Evolutionary conservation across 2,797 vertebrate species (phyloP).

Genomic region (Myotis daubentonii): DNA sequence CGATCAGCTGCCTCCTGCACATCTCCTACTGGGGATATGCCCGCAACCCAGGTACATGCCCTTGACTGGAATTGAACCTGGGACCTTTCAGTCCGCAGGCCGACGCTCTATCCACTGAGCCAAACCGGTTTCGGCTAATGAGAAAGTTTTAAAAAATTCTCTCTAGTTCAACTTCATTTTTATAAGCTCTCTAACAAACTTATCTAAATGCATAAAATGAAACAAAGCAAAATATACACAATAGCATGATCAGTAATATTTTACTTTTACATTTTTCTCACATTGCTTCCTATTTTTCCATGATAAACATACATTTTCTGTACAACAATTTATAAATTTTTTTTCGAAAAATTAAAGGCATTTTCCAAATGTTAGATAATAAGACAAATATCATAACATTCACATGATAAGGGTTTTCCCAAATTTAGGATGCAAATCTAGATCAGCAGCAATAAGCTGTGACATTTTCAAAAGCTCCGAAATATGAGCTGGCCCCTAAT

Average conservation of each 20-base stretch:
- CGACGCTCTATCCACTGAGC: too few species aligned
- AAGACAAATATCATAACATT: slow-evolving; percentile 46
- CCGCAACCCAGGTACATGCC: too few species aligned
- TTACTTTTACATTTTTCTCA: slow-evolving; percentile 9
- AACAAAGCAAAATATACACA: background rate
- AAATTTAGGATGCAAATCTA: slow-evolving; percentile 61
- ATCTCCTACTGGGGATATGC: too few species aligned
- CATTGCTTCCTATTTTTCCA: background rate
- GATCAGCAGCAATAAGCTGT: slow-evolving; percentile 58
- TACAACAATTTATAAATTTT: background rate
- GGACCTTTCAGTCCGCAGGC: too few species aligned
- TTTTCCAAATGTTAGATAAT: slow-evolving; percentile 52
- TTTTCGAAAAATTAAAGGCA: background rate
- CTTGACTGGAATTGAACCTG: too few species aligned
- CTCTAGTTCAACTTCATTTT: background rate
- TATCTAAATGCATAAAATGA: background rate
- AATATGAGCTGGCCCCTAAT: slow-evolving; percentile 68
- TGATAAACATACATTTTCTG: background rate
- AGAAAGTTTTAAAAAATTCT: background rate
- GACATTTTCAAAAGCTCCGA: slow-evolving; percentile 74
- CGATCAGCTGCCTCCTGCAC: too few species aligned
- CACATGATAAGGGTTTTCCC: slow-evolving; percentile 30
- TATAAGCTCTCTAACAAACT: background rate
- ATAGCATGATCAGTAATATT: background rate
- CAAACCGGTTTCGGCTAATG: too few species aligned